Conservation (phyloP, 2,888 invertebrate species). For the Tolmerus cingulatus region DNA sequence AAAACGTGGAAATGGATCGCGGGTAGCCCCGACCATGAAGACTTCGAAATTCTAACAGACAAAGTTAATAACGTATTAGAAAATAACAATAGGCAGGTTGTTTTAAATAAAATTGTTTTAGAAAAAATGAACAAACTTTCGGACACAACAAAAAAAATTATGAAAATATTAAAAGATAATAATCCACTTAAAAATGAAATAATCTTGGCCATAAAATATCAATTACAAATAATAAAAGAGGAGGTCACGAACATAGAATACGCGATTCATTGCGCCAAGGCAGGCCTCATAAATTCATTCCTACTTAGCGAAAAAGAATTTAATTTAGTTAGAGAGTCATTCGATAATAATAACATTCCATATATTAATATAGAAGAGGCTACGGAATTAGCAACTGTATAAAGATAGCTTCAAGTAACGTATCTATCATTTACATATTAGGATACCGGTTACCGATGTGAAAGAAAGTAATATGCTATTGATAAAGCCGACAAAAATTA, state of each 20-base stretch:
- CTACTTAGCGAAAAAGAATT: slow-evolving; percentile 48
- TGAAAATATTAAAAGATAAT: not conserved
- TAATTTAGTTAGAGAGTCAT: slow-evolving; percentile 39
- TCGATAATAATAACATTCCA: slow-evolving; percentile 46
- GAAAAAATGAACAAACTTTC: slow-evolving; percentile 26
- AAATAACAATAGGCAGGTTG: slow-evolving; percentile 27
- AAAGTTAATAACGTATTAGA: slow-evolving; percentile 12
- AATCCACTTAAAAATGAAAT: slow-evolving; percentile 16
- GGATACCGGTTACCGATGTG: slow-evolving; percentile 41
- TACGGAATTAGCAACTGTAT: slow-evolving; percentile 44
- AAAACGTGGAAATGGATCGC: slow-evolving; percentile 29
- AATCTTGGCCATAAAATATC: slow-evolving; percentile 40
- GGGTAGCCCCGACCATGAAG: slow-evolving; percentile 20
- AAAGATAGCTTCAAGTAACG: slow-evolving; percentile 45
- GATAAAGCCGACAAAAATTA: slow-evolving; percentile 46
- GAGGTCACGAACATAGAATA: slow-evolving; percentile 46
- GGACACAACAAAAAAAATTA: not conserved
- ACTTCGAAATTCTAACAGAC: slow-evolving; percentile 13
- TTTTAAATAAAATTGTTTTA: not conserved
- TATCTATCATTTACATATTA: slow-evolving; percentile 46
- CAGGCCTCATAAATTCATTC: slow-evolving; percentile 48
- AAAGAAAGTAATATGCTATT: slow-evolving; percentile 45
- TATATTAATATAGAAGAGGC: slow-evolving; percentile 47
- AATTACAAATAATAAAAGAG: slow-evolving; percentile 47
- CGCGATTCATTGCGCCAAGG: slow-evolving; percentile 49